Base-by-base conservation (phyloP, 35 echinoderm and acorn worm species). In the Lytechinus pictus region DNA sequence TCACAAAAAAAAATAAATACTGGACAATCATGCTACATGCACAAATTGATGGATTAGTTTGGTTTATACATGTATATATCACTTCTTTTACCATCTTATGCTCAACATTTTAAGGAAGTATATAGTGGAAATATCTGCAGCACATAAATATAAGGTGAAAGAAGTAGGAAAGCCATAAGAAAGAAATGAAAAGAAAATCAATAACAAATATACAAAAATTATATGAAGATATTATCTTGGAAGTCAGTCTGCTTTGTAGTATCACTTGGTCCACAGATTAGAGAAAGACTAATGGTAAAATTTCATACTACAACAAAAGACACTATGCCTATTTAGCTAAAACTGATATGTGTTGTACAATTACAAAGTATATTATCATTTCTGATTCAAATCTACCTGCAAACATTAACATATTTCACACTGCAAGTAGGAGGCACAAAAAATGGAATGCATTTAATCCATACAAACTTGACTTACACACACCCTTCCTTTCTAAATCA, bases 361-460 rank as follows among this genome's bases (percentile, higher is more conserved):
- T 24, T 79, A 24, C 21, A 6, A 79, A 79, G 66, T 79, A 71
- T 24, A 58, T 58, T 44, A 44, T 44, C 12, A 60, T 79, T 71
- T 79, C 66, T 79, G 66, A 79, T 24, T 79, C 19, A 24, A n/a
- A 16, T 79, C 66, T 79, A 24, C 66, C n/a, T 79, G 66, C 66
- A 79, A 24, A 79, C 66, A 79, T 79, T 5, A 79, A 79, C 19
- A 79, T 79, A 24, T 24, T 24, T 79, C 66, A 79, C 4, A 79
- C 66, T n/a, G 3, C n/a, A 24, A 79, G 21, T 24, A 79, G 19
- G 21, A 16, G 19, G 66, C 66, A 71, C 24, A 60, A 60, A 12
- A n/a, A 13, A 79, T 79, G 66, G 66, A 79, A 79, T 79, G 66
- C 66, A 79, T 79, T 24, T 79, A 79, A 79, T 79, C n/a, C n/a